A percentile compares a stretch with the other conserved stretches of the same genome.
These are phyloP conservation scores for Erannis defoliaria DNA, from an alignment of 2,888 invertebrate species.

Conservation along the genomic window DNA sequence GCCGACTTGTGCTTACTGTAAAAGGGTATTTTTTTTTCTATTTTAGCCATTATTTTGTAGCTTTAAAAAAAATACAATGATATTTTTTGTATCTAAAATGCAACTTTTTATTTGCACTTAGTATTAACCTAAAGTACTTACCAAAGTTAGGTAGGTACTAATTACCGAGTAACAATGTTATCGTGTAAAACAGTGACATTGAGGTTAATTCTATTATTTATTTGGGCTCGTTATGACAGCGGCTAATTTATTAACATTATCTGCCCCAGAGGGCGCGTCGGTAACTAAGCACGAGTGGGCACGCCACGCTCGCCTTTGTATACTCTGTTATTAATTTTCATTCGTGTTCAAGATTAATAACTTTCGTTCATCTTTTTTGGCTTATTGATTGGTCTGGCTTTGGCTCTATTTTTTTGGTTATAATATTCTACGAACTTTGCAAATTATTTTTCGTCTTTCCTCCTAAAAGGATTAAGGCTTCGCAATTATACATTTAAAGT, in stretches of 20 bases:
- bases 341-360: conserved; percentile 45
- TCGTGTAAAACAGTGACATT: conserved; percentile 33
- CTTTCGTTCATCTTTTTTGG: conserved; percentile 7
- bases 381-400: not conserved
- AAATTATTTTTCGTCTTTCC: too few species aligned
- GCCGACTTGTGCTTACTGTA: too few species aligned
- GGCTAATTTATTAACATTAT: conserved; percentile 64
- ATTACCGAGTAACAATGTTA: conserved; percentile 19
- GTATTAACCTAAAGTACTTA: not conserved
- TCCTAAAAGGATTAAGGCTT: too few species aligned
- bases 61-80: too few species aligned
- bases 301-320: conserved; percentile 62
- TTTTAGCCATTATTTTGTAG: too few species aligned
- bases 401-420: not conserved
- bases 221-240: conserved; percentile 55
- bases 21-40: too few species aligned
- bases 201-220: conserved; percentile 52
- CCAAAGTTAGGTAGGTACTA: not conserved
- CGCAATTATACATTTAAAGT: too few species aligned
- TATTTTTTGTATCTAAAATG: too few species aligned
- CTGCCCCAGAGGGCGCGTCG: conserved; percentile 55
- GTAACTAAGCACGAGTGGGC: conserved; percentile 57
- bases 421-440: not conserved
- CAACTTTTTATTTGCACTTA: not conserved
- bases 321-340: conserved; percentile 54